Conservation (phyloP, 2,797 vertebrate species). For the Atherinosoma microstoma region DNA sequence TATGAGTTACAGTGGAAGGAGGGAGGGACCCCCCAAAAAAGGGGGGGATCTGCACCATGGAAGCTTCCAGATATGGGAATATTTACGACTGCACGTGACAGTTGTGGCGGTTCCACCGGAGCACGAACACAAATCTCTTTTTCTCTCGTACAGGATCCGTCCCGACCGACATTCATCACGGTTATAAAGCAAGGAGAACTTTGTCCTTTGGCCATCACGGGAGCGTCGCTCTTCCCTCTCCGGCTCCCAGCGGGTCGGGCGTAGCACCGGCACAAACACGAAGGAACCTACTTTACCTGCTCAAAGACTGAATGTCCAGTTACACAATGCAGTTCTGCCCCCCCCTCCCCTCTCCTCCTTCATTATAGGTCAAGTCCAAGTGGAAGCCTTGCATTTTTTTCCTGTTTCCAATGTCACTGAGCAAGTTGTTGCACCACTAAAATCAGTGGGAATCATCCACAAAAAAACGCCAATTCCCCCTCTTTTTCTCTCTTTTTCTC, state of each 20-base stretch:
- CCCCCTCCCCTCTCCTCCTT: slow-evolving; percentile 69
- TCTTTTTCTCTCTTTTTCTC: no score
- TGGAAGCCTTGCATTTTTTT: slow-evolving; percentile 79
- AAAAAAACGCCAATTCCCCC: slow-evolving; percentile 28
- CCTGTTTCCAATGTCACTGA: slow-evolving; percentile 58
- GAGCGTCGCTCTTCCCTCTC: slow-evolving; percentile 49
- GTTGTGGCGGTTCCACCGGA: slow-evolving; percentile 53
- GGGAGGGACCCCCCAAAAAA: slow-evolving; percentile 38
- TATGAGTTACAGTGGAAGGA: slow-evolving; percentile 81
- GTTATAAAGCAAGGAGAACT: slow-evolving; percentile 74
- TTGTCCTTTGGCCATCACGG: slow-evolving; percentile 72
- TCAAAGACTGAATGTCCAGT: no score
- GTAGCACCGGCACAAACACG: slow-evolving; percentile 75
- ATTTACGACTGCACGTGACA: slow-evolving; percentile 58
- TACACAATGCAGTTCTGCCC: slow-evolving; percentile 30
- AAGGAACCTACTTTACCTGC: slow-evolving; percentile 51
- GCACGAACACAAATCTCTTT: slow-evolving; percentile 27
- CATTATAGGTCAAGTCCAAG: slow-evolving; percentile 83
- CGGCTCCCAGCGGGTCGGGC: slow-evolving; percentile 49
- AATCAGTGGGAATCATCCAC: slow-evolving; percentile 45
- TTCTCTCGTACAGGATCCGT: slow-evolving; percentile 59
- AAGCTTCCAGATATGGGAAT: slow-evolving; percentile 66
- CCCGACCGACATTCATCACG: slow-evolving; percentile 65
- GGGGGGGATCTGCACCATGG: slow-evolving; percentile 67
- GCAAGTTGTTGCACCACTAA: slow-evolving; percentile 40